Base-by-base conservation (phyloP, 2,113 vertebrate species). In the Scytalopus superciliaris region DNA sequence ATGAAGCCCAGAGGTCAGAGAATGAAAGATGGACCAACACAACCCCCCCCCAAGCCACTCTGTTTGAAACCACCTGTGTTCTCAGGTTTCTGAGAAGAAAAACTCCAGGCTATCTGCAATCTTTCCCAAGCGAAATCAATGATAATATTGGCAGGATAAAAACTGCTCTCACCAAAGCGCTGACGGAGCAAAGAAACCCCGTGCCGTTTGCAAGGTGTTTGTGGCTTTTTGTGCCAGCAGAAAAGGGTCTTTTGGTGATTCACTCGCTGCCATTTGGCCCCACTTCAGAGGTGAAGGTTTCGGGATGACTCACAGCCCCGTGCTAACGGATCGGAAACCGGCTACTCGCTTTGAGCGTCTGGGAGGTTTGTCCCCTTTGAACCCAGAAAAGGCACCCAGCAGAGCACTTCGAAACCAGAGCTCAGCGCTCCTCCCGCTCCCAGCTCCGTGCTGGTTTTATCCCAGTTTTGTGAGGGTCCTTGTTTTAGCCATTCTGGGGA, bases 211-310 rank as follows among this genome's bases (percentile, higher is more conserved):
- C n/a, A 50, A 8, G 1, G 6, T 17, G 44, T 33, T 64, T 18
- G 1, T 4, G 1, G 66, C 31, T 67, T 19, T 37, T 80, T 72
- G 27, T 55, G 78, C 81, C 84, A 63, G 55, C 45, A 80, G 72
- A 64, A 74, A 68, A 85, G 59, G 66, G 74, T 82, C 81, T 79
- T 44, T n/a, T 87, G 84, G 66, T 83, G 82, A 77, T 93, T 94
- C 78, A 53, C 55, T 83, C 40, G 9, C 64, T 94, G 77, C 53
- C 75, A 17, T 40, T 47, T 73, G 89, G 62, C 78, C 83, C 31
- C 50, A 15, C 31, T 81, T 81, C 73, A 87, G 91, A 18, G 77
- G 33, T 72, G 91, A 89, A 66, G 73, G 92, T 96, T 97, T 97
- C 67, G 0, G 78, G 87, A 94, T 96, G 60, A 87, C 92, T 97